These are phyloP conservation scores for Diadromus collaris DNA, from an alignment of 2,888 invertebrate species.

Conservation along the genomic window DNA sequence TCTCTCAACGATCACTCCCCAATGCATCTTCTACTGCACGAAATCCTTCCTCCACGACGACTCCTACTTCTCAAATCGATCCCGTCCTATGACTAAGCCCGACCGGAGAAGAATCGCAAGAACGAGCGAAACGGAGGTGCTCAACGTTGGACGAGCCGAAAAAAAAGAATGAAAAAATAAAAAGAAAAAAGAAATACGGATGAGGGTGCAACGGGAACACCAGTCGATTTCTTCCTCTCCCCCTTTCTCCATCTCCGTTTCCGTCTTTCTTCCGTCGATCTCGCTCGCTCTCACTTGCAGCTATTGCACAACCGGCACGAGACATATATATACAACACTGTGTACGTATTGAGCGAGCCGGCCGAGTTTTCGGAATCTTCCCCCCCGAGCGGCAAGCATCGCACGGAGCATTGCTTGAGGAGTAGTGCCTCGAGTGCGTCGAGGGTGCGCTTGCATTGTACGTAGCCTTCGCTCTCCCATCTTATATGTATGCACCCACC, in stretches of 20 bases:
- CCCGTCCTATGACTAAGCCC: slow-evolving; percentile 18
- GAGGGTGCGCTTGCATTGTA: slow-evolving; percentile 79
- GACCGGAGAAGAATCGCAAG: neutral
- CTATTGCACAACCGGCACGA: neutral
- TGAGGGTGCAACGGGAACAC: slow-evolving; percentile 31
- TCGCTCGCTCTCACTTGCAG: slow-evolving; percentile 5
- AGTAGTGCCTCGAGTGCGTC: slow-evolving; percentile 75
- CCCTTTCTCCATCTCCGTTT: neutral
- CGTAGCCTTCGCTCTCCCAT: slow-evolving; percentile 73
- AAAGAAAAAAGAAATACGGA: slow-evolving; percentile 33
- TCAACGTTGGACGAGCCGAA: slow-evolving; percentile 25
- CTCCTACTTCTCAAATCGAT: slow-evolving; percentile 1
- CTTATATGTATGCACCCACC: slow-evolving; percentile 79
- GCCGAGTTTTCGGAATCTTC: slow-evolving; percentile 74
- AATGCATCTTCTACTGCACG: neutral
- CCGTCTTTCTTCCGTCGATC: slow-evolving; percentile 22
- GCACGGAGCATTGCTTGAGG: slow-evolving; percentile 76
- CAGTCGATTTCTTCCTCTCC: slow-evolving; percentile 28
- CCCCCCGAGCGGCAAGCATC: slow-evolving; percentile 56
- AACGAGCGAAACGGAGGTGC: slow-evolving; percentile 25
- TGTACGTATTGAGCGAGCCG: slow-evolving; percentile 74
- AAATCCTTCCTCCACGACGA: neutral
- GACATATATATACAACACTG: slow-evolving; percentile 23
- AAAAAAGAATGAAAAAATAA: slow-evolving; percentile 6
- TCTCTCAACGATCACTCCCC: neutral